phyloP scores from a whole-genome alignment of 2,888 invertebrate species.

The Idaea straminata region DNA sequence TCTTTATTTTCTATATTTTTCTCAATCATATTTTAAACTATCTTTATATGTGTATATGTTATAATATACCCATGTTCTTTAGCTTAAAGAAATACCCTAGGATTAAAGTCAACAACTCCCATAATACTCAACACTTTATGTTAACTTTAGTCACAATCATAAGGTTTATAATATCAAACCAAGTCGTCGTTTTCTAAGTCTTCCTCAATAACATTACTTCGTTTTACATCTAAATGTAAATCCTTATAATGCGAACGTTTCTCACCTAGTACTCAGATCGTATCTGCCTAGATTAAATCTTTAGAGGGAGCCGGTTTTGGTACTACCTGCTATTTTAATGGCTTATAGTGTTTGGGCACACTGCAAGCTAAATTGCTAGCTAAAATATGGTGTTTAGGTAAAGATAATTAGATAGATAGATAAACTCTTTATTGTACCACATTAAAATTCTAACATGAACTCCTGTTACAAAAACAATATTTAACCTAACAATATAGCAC shows the following conservation, averaged over 20 bases:
- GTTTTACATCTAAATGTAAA: neutral
- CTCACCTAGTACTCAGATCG: neutral
- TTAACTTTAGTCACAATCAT: neutral
- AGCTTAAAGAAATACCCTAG: neutral
- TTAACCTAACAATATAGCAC: too few relatives aligned
- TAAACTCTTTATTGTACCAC: too few relatives aligned
- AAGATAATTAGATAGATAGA: too few relatives aligned
- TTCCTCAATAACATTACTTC: neutral
- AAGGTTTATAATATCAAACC: neutral
- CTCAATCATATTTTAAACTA: neutral
- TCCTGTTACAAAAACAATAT: too few relatives aligned
- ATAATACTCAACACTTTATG: neutral
- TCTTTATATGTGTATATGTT: neutral
- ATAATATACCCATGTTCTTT: neutral
- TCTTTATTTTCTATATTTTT: neutral
- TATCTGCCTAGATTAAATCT: neutral
- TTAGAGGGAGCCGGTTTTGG: neutral
- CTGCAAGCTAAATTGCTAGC: neutral
- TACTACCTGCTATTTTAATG: neutral
- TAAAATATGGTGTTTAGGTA: neutral
- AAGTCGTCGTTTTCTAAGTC: neutral
- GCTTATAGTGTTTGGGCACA: neutral
- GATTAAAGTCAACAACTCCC: neutral
- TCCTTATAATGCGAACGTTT: neutral
- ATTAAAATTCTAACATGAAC: too few relatives aligned